Evolutionary conservation across 2,888 invertebrate genomes (phyloP).

Genomic region (Doris montereyensis): DNA sequence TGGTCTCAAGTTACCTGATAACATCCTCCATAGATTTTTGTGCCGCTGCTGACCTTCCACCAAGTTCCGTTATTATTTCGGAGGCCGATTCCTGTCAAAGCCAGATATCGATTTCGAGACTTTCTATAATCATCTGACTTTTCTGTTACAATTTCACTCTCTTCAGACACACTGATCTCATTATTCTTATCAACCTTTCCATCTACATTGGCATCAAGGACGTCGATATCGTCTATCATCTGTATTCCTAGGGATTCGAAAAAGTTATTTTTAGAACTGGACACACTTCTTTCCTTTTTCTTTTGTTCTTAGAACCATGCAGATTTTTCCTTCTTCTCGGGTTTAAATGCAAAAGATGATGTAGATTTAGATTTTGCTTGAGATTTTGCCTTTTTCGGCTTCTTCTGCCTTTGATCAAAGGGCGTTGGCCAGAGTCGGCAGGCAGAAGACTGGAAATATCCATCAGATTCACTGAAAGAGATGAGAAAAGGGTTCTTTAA

Average conservation of each 20-base stretch:
- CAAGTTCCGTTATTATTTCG: conserved; percentile 43
- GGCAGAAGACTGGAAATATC: conserved; percentile 51
- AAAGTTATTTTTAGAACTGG: too few relatives aligned
- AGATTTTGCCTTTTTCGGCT: background rate
- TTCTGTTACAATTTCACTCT: conserved; percentile 58
- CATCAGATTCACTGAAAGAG: conserved; percentile 52
- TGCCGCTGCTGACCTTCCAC: conserved; percentile 48
- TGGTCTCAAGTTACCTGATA: conserved; percentile 34
- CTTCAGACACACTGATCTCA: conserved; percentile 49
- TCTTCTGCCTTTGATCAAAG: conserved; percentile 17
- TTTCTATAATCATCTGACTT: conserved; percentile 48
- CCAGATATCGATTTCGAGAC: too few relatives aligned
- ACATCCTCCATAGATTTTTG: background rate
- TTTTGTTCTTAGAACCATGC: conserved; percentile 21
- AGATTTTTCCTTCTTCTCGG: background rate
- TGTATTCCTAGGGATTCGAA: conserved; percentile 64
- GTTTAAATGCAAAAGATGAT: background rate
- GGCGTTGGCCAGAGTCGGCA: conserved; percentile 39
- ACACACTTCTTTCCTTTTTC: conserved; percentile 17
- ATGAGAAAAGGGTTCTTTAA: background rate
- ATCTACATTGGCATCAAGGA: conserved; percentile 45
- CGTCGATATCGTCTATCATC: conserved; percentile 66
- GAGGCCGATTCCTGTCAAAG: conserved; percentile 47
- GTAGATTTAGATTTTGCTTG: background rate
- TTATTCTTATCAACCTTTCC: too few relatives aligned